These are phyloP conservation scores for Hypsopygia costalis DNA, from an alignment of 2,888 invertebrate genomes.

Conservation along the genomic window DNA sequence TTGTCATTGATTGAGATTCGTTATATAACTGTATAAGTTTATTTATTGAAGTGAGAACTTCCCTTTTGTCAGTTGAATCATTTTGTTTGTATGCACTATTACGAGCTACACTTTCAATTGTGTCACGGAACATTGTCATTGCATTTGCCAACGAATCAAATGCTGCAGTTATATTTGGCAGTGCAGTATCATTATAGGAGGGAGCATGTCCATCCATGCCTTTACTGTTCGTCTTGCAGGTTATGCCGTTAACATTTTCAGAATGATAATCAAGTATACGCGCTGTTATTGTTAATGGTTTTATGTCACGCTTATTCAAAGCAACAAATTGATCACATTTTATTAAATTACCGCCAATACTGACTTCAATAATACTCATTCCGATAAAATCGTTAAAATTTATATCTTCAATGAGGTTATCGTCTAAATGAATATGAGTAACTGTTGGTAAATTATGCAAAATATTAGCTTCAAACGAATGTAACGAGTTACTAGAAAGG, in stretches of 20 bases:
- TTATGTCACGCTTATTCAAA: conserved; percentile 10
- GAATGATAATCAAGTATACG: conserved; percentile 21
- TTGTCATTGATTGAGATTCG: too few species aligned
- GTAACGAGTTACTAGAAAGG: conserved; percentile 20
- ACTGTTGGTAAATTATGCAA: conserved; percentile 12
- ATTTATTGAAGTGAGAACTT: too few species aligned
- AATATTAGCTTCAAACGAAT: conserved; percentile 19
- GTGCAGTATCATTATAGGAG: too few species aligned
- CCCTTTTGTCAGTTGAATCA: too few species aligned
- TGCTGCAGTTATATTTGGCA: too few species aligned
- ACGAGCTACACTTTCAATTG: too few species aligned
- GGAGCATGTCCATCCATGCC: neutral
- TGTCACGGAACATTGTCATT: too few species aligned
- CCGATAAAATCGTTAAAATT: conserved; percentile 16
- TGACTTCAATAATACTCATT: conserved; percentile 13
- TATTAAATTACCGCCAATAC: conserved; percentile 24
- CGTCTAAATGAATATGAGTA: conserved; percentile 17
- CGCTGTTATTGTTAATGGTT: conserved; percentile 16
- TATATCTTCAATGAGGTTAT: conserved; percentile 19
- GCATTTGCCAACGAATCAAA: too few species aligned
- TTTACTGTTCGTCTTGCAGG: conserved; percentile 29
- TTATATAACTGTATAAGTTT: too few species aligned
- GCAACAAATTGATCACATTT: conserved; percentile 20
- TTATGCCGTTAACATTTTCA: conserved; percentile 32
- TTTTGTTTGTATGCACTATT: too few species aligned